Conservation (phyloP, 1,140 invertebrate species). For the Temnothorax curvispinosus region DNA sequence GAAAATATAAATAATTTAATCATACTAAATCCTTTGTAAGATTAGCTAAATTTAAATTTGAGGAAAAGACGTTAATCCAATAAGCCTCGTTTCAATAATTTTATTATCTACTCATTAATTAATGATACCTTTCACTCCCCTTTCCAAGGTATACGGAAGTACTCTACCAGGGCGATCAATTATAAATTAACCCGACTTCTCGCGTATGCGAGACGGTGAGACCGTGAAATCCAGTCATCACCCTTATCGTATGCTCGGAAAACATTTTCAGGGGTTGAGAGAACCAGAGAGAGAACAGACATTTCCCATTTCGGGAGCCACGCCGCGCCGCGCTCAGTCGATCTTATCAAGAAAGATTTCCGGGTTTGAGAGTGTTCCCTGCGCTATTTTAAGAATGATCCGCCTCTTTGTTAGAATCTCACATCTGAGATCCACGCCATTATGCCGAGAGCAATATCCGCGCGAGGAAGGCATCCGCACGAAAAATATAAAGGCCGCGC, state of each 20-base stretch:
- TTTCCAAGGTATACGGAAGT: neutral
- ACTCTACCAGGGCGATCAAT: constrained; percentile 10
- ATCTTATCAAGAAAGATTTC: constrained; percentile 62
- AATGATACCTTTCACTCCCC: constrained; percentile 13
- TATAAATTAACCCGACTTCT: constrained; percentile 37
- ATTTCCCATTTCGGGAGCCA: constrained; percentile 40
- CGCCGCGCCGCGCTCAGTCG: constrained; percentile 5
- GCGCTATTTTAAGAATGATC: constrained; percentile 59
- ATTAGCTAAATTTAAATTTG: neutral
- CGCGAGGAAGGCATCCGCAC: constrained; percentile 26
- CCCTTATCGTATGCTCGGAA: constrained; percentile 30
- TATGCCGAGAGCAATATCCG: constrained; percentile 53
- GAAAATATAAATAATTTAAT: neutral
- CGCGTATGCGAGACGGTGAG: constrained; percentile 8
- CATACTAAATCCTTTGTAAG: neutral
- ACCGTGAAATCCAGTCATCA: constrained; percentile 15
- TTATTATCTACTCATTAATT: constrained; percentile 29
- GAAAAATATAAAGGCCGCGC: constrained; percentile 46
- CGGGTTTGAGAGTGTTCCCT: constrained; percentile 47
- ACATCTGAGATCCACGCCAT: constrained; percentile 38
- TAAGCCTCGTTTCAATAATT: constrained; percentile 3
- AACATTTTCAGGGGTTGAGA: constrained; percentile 32
- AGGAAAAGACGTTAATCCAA: neutral
- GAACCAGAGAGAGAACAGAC: constrained; percentile 15
- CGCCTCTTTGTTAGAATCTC: constrained; percentile 55